Conservation (phyloP, 2,113 vertebrate genomes). For the Zingel zingel region DNA sequence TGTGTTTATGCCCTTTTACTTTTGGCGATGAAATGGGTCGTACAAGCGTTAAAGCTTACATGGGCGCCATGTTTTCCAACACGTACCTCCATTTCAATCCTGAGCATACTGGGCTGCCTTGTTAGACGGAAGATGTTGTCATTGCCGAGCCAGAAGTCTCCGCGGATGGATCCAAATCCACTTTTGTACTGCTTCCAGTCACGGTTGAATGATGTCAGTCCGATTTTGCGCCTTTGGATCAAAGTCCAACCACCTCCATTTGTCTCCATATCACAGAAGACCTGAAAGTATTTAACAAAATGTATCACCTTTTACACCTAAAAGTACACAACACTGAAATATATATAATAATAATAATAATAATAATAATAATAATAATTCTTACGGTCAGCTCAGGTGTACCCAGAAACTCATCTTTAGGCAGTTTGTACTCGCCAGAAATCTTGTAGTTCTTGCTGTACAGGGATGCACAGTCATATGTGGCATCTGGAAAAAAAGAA, state of each 20-base stretch:
- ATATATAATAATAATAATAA: no score
- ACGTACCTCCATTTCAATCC: constrained; percentile 94
- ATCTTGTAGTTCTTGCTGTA: constrained; percentile 94
- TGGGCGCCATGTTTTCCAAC: constrained; percentile 14
- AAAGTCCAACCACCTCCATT: constrained; percentile 95
- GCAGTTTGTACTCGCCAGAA: constrained; percentile 95
- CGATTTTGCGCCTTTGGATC: constrained; percentile 95
- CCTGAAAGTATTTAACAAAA: constrained; percentile 79
- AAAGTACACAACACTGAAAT: not conserved
- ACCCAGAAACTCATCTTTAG: constrained; percentile 93
- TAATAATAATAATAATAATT: no score
- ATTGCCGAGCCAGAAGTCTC: constrained; percentile 98
- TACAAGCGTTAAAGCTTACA: constrained; percentile 6
- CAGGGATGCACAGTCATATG: constrained; percentile 96
- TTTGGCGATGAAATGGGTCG: constrained; percentile 31
- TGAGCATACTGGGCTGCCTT: constrained; percentile 89
- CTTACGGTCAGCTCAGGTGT: constrained; percentile 93
- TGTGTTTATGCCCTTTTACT: constrained; percentile 7
- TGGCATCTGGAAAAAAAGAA: constrained; percentile 86
- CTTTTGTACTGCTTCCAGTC: constrained; percentile 96
- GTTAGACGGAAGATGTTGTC: constrained; percentile 94
- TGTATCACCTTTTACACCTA: not conserved
- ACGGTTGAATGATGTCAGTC: constrained; percentile 91
- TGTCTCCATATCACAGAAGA: constrained; percentile 97
- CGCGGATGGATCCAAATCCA: constrained; percentile 93